phyloP scores from a whole-genome alignment of 2,888 invertebrate species.

The Stenurella melanura region DNA sequence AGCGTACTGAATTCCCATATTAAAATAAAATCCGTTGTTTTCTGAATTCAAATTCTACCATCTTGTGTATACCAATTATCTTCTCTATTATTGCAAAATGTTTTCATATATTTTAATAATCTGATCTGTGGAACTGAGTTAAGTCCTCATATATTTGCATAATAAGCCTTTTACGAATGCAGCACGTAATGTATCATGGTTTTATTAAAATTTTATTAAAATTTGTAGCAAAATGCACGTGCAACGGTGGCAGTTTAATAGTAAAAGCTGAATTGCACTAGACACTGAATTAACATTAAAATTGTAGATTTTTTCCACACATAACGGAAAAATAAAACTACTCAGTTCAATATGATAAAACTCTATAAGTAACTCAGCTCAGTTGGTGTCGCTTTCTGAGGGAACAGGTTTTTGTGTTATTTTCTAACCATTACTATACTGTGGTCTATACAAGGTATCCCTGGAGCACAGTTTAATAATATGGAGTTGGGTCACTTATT shows the following conservation, averaged over 20 bases:
- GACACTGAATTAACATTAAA: background rate
- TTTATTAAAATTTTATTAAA: background rate
- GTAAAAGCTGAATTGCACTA: background rate
- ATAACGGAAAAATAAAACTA: no score
- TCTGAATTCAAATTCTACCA: background rate
- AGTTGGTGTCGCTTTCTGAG: no score
- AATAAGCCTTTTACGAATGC: background rate
- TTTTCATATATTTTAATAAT: slow-evolving; percentile 22
- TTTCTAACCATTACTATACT: no score
- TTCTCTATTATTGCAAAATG: background rate
- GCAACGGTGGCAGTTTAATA: background rate
- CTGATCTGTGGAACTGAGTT: background rate
- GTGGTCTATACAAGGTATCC: no score
- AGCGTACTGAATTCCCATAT: background rate
- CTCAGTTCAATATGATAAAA: no score
- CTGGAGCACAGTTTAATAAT: no score
- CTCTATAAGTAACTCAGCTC: no score
- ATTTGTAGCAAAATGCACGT: slow-evolving; percentile 4
- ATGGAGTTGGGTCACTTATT: no score
- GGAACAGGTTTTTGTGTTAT: no score
- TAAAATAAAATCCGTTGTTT: background rate
- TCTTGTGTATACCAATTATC: slow-evolving; percentile 1
- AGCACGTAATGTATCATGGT: background rate
- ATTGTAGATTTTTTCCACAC: background rate
- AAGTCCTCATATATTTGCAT: no score